A percentile compares a stretch with the other conserved stretches of the same genome.
These are phyloP conservation scores for Pheosia gnoma DNA, from an alignment of 2,888 invertebrate genomes.

Conservation along the genomic window DNA sequence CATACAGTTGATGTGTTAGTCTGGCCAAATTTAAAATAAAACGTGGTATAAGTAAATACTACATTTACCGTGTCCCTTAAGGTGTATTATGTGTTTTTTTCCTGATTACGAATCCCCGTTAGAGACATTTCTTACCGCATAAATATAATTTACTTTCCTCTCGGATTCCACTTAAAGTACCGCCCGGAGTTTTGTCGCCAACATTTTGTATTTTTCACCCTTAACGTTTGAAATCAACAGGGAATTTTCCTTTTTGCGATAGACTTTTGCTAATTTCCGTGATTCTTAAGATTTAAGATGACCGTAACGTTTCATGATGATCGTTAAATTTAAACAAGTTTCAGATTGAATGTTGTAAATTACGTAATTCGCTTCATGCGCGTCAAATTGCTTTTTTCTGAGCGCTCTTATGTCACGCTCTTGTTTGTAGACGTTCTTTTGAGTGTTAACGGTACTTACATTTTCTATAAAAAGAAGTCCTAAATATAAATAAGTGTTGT, in stretches of 20 bases:
- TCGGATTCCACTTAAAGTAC: neutral
- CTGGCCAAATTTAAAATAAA: too few relatives aligned
- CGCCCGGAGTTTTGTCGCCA: neutral
- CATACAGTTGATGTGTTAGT: too few relatives aligned
- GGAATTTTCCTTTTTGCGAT: neutral
- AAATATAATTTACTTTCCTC: neutral
- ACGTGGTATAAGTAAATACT: neutral
- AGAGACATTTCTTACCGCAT: neutral
- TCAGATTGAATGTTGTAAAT: neutral
- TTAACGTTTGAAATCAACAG: neutral
- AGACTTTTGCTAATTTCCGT: neutral
- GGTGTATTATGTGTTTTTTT: neutral
- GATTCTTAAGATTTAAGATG: neutral
- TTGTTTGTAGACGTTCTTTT: neutral
- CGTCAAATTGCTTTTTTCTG: neutral
- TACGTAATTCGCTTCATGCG: neutral
- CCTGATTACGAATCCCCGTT: neutral
- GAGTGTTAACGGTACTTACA: too few relatives aligned
- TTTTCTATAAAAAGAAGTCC: too few relatives aligned
- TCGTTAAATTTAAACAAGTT: neutral
- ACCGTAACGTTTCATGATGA: neutral
- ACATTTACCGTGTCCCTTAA: neutral
- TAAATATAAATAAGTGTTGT: too few relatives aligned
- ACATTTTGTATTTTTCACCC: neutral
- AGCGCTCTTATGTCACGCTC: neutral